Conservation (phyloP, 1,140 invertebrate genomes). For the Palaemon carinicauda region DNA sequence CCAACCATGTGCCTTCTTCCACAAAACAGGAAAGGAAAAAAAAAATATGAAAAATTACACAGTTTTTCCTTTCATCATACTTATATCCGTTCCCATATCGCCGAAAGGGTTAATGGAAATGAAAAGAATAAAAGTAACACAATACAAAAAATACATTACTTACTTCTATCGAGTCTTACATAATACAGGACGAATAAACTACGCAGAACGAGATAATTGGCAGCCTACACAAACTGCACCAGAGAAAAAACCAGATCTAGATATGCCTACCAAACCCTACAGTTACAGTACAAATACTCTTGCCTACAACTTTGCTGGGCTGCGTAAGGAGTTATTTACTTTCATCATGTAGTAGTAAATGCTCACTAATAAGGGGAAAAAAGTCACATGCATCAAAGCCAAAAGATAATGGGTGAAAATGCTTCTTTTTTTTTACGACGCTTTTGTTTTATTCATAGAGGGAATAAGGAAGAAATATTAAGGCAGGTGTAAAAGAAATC, state of each 20-base stretch:
- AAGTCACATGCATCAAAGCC: conserved; percentile 25
- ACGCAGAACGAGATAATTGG: not conserved
- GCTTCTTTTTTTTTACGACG: conserved; percentile 28
- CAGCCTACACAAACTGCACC: conserved; percentile 12
- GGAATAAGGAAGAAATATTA: not conserved
- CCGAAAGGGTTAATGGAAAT: conserved; percentile 25
- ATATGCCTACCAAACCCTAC: conserved; percentile 21
- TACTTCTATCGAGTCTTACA: conserved; percentile 16
- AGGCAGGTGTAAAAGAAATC: too few relatives aligned
- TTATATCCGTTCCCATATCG: conserved; percentile 47
- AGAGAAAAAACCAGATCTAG: not conserved
- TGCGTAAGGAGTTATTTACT: not conserved
- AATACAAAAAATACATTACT: not conserved
- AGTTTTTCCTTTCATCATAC: conserved; percentile 7
- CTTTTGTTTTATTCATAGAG: not conserved
- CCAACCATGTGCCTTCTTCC: not conserved
- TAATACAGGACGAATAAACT: not conserved
- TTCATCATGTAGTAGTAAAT: not conserved
- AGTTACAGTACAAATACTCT: conserved; percentile 6
- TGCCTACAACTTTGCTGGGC: not conserved
- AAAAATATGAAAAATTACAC: not conserved
- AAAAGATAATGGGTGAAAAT: conserved; percentile 7
- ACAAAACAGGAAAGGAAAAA: not conserved
- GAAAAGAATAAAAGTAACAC: conserved; percentile 2
- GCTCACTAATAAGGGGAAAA: not conserved